A percentile compares a stretch with the other conserved stretches of the same genome.
Evolutionary conservation across 2,888 invertebrate genomes (phyloP).

Genomic region (Pollenia angustigena): DNA sequence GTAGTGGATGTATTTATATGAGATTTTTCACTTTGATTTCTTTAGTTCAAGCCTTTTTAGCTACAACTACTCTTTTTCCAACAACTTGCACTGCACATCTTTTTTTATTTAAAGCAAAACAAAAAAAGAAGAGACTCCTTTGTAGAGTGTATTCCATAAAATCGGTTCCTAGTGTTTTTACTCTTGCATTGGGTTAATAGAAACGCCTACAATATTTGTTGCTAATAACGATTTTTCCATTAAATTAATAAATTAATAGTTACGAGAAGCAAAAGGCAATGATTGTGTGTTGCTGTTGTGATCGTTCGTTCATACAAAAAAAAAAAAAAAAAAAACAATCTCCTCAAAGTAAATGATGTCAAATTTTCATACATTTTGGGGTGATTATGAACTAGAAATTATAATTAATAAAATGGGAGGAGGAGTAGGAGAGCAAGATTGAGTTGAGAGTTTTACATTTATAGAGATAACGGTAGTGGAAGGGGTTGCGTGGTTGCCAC

Average conservation of each 20-base stretch:
- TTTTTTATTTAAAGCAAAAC: background rate
- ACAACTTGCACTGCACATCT: conserved; percentile 33
- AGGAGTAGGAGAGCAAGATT: background rate
- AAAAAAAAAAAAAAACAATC: conserved; percentile 16
- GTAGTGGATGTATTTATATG: conserved; percentile 56
- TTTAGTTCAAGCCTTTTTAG: conserved; percentile 47
- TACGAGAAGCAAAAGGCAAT: conserved; percentile 37
- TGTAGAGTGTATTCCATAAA: conserved; percentile 6
- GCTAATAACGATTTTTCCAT: conserved; percentile 82
- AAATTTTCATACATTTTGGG: conserved; percentile 60
- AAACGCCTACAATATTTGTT: conserved; percentile 79
- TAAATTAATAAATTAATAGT: conserved; percentile 82
- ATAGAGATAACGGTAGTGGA: conserved; percentile 1
- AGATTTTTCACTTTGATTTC: conserved; percentile 63
- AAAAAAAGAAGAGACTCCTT: background rate
- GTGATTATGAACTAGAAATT: conserved; percentile 59
- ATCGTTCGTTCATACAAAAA: background rate
- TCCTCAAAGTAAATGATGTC: conserved; percentile 58
- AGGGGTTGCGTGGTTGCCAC: conserved; percentile 16
- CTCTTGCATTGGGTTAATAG: conserved; percentile 78
- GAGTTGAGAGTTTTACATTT: background rate
- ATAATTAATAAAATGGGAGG: conserved; percentile 57
- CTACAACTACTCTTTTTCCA: conserved; percentile 18
- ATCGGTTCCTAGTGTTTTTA: conserved; percentile 1
- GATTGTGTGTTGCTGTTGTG: conserved; percentile 8